phyloP scores from a whole-genome alignment of 2,113 vertebrate species.

The Hemichromis elongatus region DNA sequence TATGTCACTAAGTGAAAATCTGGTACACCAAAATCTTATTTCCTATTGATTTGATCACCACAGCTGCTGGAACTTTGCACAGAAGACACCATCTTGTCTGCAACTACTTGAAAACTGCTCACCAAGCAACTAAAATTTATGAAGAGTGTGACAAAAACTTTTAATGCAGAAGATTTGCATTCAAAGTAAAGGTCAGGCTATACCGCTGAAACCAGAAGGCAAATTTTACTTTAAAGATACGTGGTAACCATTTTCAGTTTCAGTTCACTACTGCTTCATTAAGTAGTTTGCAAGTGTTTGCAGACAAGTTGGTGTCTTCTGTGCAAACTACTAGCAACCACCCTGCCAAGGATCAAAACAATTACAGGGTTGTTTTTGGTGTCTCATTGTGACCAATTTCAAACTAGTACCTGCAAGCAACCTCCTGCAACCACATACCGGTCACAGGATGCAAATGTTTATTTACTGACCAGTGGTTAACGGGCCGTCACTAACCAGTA shows the following conservation, averaged over 20 bases:
- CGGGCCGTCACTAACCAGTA: background rate
- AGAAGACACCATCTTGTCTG: background rate
- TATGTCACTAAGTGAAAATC: background rate
- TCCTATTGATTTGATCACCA: background rate
- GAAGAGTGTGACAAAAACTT: background rate
- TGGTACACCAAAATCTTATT: background rate
- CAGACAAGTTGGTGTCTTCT: background rate
- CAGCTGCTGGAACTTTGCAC: background rate
- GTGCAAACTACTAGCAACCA: background rate
- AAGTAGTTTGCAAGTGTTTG: background rate
- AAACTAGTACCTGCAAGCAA: background rate
- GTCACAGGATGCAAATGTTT: background rate
- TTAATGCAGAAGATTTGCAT: background rate
- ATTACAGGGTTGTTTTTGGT: no score
- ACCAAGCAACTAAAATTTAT: background rate
- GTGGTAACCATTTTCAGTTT: background rate
- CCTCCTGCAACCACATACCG: background rate
- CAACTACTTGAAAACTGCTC: rapidly evolving
- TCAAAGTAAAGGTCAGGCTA: background rate
- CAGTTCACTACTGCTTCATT: background rate
- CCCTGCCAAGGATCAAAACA: no score
- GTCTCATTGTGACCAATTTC: background rate
- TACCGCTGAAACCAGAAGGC: background rate
- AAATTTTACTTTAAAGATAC: background rate
- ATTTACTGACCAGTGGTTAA: background rate